A percentile compares a stretch with the other conserved stretches of the same genome.
Conservation (phyloP, 2,113 vertebrate species). For the Microtus oregoni region DNA sequence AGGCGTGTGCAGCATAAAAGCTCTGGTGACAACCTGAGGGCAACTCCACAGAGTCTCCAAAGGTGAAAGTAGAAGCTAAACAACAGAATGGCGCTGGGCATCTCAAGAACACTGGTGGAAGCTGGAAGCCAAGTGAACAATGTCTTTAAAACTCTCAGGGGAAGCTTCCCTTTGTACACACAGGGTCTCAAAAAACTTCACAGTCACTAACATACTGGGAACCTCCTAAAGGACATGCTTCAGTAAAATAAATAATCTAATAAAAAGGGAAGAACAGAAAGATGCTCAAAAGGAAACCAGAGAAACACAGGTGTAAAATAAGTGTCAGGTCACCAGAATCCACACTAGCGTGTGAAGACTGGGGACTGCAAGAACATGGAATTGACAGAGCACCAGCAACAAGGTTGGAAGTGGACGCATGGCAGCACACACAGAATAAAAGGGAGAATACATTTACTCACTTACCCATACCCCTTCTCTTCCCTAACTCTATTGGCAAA, state of each 20-base stretch:
- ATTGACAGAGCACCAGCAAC: neutral
- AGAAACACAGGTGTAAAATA: neutral
- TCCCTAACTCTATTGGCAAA: constrained; percentile 47
- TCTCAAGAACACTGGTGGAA: neutral
- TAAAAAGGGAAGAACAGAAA: constrained; percentile 13
- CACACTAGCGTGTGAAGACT: constrained; percentile 25
- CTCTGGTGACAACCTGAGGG: neutral
- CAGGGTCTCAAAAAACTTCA: constrained; percentile 35
- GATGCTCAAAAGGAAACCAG: neutral
- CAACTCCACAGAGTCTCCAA: constrained; percentile 41
- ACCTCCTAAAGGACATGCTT: constrained; percentile 7
- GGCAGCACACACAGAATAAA: constrained; percentile 32
- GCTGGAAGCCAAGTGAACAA: neutral
- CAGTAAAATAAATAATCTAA: constrained; percentile 58
- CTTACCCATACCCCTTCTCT: constrained; percentile 32
- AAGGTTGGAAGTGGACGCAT: constrained; percentile 45
- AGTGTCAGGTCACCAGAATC: neutral
- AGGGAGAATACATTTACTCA: constrained; percentile 6
- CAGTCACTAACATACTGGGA: neutral
- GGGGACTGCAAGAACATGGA: constrained; percentile 52
- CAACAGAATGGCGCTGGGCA: neutral
- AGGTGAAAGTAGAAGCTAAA: constrained; percentile 37
- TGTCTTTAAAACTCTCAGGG: constrained; percentile 48
- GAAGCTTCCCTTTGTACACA: constrained; percentile 38
- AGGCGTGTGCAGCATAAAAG: constrained; percentile 3